A percentile compares a stretch with the other conserved stretches of the same genome.
Conservation (phyloP, 2,113 vertebrate genomes). For the Clarias magur region DNA sequence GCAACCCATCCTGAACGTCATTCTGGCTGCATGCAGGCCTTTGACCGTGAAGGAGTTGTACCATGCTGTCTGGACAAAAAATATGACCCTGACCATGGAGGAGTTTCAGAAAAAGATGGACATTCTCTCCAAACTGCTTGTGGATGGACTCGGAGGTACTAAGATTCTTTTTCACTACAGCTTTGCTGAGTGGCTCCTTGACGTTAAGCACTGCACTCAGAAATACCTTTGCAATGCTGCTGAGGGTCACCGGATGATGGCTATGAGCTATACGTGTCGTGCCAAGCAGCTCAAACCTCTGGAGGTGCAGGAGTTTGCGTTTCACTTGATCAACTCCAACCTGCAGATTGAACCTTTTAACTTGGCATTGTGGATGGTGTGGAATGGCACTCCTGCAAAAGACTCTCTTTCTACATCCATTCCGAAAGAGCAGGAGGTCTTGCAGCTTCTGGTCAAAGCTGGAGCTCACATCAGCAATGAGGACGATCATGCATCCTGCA, state of each 20-base stretch:
- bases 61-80: slow-evolving; percentile 97
- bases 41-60: slow-evolving; percentile 88
- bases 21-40: slow-evolving; percentile 91
- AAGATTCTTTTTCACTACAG: slow-evolving; percentile 99
- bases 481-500: slow-evolving; percentile 87
- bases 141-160: slow-evolving; percentile 85
- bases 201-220: slow-evolving; percentile 97
- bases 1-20: slow-evolving; percentile 95
- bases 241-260: slow-evolving; percentile 94
- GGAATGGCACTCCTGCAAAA: slow-evolving; percentile 94
- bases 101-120: slow-evolving; percentile 97
- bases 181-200: slow-evolving; percentile 96
- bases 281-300: slow-evolving; percentile 88
- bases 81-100: slow-evolving; percentile 87
- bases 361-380: slow-evolving; percentile 97
- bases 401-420: slow-evolving; percentile 89
- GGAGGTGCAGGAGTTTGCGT: slow-evolving; percentile 93
- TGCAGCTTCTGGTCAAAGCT: slow-evolving; percentile 93
- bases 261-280: slow-evolving; percentile 94
- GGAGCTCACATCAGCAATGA: slow-evolving; percentile 93
- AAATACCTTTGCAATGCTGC: slow-evolving; percentile 96
- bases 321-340: slow-evolving; percentile 93
- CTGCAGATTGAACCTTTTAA: slow-evolving; percentile 89
- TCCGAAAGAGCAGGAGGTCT: slow-evolving; percentile 92
- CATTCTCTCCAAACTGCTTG: slow-evolving; percentile 90